A percentile compares a stretch with the other conserved stretches of the same genome.
Conservation (phyloP, 2,888 invertebrate genomes). For the Aethes cnicana region DNA sequence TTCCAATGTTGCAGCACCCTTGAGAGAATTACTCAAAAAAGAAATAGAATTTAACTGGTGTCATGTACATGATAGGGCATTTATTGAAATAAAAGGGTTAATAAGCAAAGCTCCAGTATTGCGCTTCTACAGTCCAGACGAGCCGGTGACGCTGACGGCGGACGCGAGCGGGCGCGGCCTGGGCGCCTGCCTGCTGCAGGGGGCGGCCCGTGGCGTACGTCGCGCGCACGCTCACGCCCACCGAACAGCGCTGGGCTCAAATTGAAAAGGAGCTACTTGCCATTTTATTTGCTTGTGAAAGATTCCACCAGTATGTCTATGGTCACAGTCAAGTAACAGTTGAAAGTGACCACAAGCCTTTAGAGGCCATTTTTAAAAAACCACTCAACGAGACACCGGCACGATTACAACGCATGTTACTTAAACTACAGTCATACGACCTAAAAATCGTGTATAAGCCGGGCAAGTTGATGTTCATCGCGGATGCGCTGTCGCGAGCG, state of each 20-base stretch:
- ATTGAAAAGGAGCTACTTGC: conserved; percentile 37
- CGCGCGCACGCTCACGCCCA: conserved; percentile 30
- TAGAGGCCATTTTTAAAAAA: conserved; percentile 33
- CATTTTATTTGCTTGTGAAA: conserved; percentile 31
- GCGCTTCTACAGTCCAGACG: conserved; percentile 16
- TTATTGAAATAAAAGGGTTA: not conserved
- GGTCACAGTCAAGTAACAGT: conserved; percentile 38
- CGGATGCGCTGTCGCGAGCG: too few relatives aligned
- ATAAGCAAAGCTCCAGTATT: conserved; percentile 21
- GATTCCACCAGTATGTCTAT: conserved; percentile 36
- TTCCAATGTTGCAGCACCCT: not conserved
- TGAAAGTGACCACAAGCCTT: conserved; percentile 45
- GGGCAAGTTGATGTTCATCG: too few relatives aligned
- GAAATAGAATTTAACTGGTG: conserved; percentile 12
- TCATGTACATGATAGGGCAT: not conserved
- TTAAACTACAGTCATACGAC: conserved; percentile 4
- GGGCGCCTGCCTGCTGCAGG: conserved; percentile 28
- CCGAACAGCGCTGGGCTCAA: conserved; percentile 30
- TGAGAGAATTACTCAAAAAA: conserved; percentile 9
- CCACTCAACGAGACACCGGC: conserved; percentile 13
- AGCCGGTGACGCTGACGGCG: conserved; percentile 25
- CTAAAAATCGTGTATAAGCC: too few relatives aligned
- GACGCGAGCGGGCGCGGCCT: conserved; percentile 24
- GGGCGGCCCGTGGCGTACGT: conserved; percentile 28
- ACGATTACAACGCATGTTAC: conserved; percentile 6